Conservation (phyloP, 1,140 invertebrate species). For the Pseudomyrmex sp. region DNA sequence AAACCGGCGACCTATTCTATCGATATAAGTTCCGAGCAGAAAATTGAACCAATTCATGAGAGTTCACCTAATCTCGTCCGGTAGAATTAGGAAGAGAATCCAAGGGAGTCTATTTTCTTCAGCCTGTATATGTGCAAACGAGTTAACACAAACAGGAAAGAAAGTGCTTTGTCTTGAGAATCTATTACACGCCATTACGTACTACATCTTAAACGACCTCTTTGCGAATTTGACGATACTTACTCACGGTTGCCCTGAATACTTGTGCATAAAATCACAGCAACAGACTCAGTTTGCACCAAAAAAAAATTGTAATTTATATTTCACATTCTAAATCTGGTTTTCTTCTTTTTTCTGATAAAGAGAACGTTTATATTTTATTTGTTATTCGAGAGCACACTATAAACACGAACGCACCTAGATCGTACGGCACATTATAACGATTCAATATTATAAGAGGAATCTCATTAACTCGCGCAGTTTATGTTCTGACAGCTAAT, state of each 20-base stretch:
- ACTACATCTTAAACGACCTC: constrained; percentile 19
- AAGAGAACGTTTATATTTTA: not conserved
- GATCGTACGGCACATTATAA: constrained; percentile 1
- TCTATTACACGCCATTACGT: constrained; percentile 50
- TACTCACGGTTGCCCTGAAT: constrained; percentile 17
- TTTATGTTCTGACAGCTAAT: constrained; percentile 49
- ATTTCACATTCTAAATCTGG: not conserved
- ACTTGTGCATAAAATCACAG: not conserved
- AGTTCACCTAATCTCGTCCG: constrained; percentile 37
- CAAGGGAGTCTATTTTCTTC: constrained; percentile 22
- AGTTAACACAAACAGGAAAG: constrained; percentile 32
- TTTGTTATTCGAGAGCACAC: not conserved
- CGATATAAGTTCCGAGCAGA: constrained; percentile 35
- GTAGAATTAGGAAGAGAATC: constrained; percentile 6
- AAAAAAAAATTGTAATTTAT: constrained; percentile 16
- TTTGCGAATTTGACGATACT: constrained; percentile 13
- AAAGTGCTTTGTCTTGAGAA: constrained; percentile 53
- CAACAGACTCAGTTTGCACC: not conserved
- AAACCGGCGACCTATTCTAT: constrained; percentile 44
- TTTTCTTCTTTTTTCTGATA: not conserved
- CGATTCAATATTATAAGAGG: constrained; percentile 35
- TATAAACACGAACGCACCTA: not conserved
- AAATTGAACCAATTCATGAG: constrained; percentile 48
- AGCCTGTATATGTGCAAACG: constrained; percentile 1
- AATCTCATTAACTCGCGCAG: constrained; percentile 47